Conservation (phyloP, 1,140 invertebrate species). For the Lepidotrigona ventralis region DNA sequence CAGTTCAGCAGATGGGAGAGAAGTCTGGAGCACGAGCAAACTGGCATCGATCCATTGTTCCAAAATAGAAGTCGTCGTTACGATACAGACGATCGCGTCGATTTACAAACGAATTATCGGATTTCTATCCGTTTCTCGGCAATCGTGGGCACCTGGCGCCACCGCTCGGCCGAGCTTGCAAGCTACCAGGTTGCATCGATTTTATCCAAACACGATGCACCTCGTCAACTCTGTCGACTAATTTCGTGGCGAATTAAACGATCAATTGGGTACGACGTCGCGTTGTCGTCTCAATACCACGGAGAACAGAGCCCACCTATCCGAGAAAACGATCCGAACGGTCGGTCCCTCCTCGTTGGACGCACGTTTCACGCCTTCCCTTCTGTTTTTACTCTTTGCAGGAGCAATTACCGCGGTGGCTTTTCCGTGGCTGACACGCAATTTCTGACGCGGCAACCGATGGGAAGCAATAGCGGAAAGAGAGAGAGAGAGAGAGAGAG, state of each 20-base stretch:
- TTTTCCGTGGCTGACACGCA: conserved; percentile 55
- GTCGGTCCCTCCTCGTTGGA: neutral
- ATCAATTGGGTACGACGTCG: conserved; percentile 7
- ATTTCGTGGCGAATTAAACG: conserved; percentile 31
- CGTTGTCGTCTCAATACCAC: too few relatives aligned
- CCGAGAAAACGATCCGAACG: too few relatives aligned
- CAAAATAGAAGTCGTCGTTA: conserved; percentile 1
- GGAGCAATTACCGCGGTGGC: conserved; percentile 43
- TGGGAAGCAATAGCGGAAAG: conserved; percentile 41
- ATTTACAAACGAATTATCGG: conserved; percentile 26
- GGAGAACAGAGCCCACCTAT: neutral
- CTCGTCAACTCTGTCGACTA: neutral
- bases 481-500: neutral
- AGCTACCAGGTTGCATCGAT: conserved; percentile 61
- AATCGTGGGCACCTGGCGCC: conserved; percentile 54
- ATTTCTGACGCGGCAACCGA: conserved; percentile 40
- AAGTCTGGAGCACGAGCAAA: neutral
- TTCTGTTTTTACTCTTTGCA: conserved; percentile 27
- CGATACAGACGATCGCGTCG: neutral
- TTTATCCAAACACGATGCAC: conserved; percentile 30
- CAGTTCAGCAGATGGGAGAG: neutral
- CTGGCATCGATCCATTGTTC: conserved; percentile 9
- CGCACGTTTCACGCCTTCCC: conserved; percentile 1
- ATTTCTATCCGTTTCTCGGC: neutral
- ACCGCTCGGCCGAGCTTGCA: conserved; percentile 51